Conservation (phyloP, 2,888 invertebrate genomes). For the Lagria hirta region DNA sequence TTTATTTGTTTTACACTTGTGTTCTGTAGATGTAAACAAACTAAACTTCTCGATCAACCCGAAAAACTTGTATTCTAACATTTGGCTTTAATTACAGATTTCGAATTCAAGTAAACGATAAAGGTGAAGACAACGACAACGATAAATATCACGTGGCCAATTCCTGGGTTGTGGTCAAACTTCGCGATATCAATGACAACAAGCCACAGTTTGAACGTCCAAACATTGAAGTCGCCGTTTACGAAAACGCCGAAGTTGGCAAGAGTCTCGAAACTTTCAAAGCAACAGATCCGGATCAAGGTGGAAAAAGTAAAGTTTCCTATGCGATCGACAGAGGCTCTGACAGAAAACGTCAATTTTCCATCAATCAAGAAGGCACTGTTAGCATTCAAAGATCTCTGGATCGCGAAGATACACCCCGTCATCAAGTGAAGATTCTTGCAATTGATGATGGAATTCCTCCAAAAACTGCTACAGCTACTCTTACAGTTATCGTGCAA, state of each 20-base stretch:
- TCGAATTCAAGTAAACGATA: slow-evolving; percentile 91
- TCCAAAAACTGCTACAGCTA: slow-evolving; percentile 91
- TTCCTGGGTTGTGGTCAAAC: slow-evolving; percentile 90
- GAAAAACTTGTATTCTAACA: too few relatives aligned
- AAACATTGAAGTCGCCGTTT: slow-evolving; percentile 88
- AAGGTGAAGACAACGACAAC: slow-evolving; percentile 92
- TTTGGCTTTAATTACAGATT: too few relatives aligned
- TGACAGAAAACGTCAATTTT: slow-evolving; percentile 90
- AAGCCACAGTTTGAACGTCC: slow-evolving; percentile 92
- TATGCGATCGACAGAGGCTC: slow-evolving; percentile 91
- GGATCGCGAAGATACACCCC: slow-evolving; percentile 91
- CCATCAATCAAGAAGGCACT: slow-evolving; percentile 92
- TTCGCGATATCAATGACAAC: slow-evolving; percentile 96
- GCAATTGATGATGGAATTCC: slow-evolving; percentile 94
- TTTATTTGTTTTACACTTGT: too few relatives aligned
- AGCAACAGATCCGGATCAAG: slow-evolving; percentile 95
- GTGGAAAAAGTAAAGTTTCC: slow-evolving; percentile 87
- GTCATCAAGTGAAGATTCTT: slow-evolving; percentile 94
- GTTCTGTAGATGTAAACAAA: too few relatives aligned
- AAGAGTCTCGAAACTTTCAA: slow-evolving; percentile 90
- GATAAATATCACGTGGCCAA: slow-evolving; percentile 97
- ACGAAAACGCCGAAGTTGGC: slow-evolving; percentile 90
- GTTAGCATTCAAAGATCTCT: slow-evolving; percentile 90
- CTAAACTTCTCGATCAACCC: too few relatives aligned
- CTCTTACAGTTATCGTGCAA: slow-evolving; percentile 90